A percentile compares a stretch with the other conserved stretches of the same genome.
phyloP scores from a whole-genome alignment of 2,113 vertebrate species.

The Onychorhynchus coronatus region DNA sequence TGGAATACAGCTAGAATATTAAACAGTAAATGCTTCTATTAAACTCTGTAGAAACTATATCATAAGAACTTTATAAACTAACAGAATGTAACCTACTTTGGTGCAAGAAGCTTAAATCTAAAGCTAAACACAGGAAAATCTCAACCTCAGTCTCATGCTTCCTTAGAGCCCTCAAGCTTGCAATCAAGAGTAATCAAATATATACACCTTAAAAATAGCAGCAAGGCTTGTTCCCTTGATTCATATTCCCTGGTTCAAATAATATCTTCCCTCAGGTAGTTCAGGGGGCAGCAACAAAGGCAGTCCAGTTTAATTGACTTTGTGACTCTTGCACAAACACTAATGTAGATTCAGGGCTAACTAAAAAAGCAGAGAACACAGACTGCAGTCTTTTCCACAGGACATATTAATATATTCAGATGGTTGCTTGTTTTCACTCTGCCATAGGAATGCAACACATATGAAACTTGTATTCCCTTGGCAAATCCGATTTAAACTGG shows the following conservation, averaged over 20 bases:
- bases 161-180: not conserved
- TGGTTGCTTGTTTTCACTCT: not conserved
- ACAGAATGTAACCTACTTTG: not conserved
- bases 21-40: not conserved
- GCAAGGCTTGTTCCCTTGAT: not conserved
- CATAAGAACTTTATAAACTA: not conserved
- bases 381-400: not conserved
- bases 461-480: not conserved
- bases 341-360: not conserved
- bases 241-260: not conserved
- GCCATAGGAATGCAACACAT: not conserved
- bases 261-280: not conserved
- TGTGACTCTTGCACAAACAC: not conserved
- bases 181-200: not conserved
- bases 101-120: not conserved
- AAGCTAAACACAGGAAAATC: not conserved
- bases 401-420: not conserved
- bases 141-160: not conserved
- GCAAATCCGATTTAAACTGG: not conserved
- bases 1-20: not conserved
- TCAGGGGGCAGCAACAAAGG: not conserved
- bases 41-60: not conserved
- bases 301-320: not conserved
- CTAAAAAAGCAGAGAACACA: not conserved
- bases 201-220: not conserved